Conservation (phyloP, 1,140 invertebrate species). For the Episyrphus balteatus region DNA sequence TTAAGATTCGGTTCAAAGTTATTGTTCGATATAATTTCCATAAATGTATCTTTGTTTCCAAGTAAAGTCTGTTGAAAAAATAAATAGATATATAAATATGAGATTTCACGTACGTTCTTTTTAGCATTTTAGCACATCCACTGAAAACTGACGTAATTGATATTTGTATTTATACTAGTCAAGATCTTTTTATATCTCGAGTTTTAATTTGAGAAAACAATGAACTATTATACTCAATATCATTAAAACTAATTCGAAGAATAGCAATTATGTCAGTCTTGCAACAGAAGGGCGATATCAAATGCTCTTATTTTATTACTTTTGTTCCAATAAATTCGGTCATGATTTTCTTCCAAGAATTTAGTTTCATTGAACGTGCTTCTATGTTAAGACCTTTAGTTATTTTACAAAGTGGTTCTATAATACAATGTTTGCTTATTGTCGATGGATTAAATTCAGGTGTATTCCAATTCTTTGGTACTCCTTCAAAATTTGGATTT, state of each 20-base stretch:
- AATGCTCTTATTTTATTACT: slow-evolving; percentile 41
- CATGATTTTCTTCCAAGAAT: slow-evolving; percentile 72
- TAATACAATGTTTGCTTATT: slow-evolving; percentile 65
- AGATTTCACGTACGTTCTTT: too few relatives aligned
- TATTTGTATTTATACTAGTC: too few relatives aligned
- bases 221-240: too few relatives aligned
- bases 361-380: slow-evolving; percentile 82
- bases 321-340: slow-evolving; percentile 68
- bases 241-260: too few relatives aligned
- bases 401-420: slow-evolving; percentile 70
- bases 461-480: slow-evolving; percentile 59
- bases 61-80: slow-evolving; percentile 16
- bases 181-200: too few relatives aligned
- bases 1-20: slow-evolving; percentile 74
- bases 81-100: slow-evolving; percentile 15
- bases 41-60: slow-evolving; percentile 45
- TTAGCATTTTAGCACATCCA: too few relatives aligned
- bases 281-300: too few relatives aligned
- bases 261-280: too few relatives aligned
- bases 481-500: slow-evolving; percentile 68
- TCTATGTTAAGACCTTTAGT: slow-evolving; percentile 73
- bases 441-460: slow-evolving; percentile 52
- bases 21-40: slow-evolving; percentile 56
- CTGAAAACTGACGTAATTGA: too few relatives aligned
- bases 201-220: too few relatives aligned